Percentiles rank a stretch among this genome's conserved stretches.
phyloP scores from a whole-genome alignment of 2,888 invertebrate species.

The Bimastos eiseni region DNA sequence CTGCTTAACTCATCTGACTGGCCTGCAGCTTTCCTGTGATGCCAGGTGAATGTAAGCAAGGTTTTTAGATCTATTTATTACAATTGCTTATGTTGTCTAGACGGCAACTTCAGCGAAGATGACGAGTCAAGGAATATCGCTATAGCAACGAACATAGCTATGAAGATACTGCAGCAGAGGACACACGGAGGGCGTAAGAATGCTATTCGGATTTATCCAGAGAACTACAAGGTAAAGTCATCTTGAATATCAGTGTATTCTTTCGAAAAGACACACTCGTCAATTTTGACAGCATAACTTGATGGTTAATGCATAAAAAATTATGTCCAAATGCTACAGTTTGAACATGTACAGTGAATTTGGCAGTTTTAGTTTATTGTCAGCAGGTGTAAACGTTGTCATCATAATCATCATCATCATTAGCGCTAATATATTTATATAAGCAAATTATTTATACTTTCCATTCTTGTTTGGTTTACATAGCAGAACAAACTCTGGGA shows the following conservation, averaged over 20 bases:
- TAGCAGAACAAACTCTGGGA: too few species aligned
- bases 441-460: too few species aligned
- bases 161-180: slow-evolving; percentile 51
- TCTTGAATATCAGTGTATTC: not conserved
- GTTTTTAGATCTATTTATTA: not conserved
- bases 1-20: not conserved
- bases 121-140: slow-evolving; percentile 41
- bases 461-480: too few species aligned
- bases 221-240: not conserved
- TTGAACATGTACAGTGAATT: too few species aligned
- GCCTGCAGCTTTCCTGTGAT: not conserved
- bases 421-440: too few species aligned
- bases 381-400: too few species aligned
- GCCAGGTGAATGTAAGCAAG: not conserved
- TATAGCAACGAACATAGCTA: slow-evolving; percentile 58
- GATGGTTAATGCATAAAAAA: too few species aligned
- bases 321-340: too few species aligned
- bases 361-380: too few species aligned
- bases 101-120: not conserved
- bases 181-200: not conserved
- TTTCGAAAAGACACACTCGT: not conserved
- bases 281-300: too few species aligned
- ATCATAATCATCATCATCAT: too few species aligned
- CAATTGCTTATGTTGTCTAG: not conserved
- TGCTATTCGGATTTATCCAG: not conserved